phyloP scores from a whole-genome alignment of 2,888 invertebrate species.

The Nasonovia ribisnigri region DNA sequence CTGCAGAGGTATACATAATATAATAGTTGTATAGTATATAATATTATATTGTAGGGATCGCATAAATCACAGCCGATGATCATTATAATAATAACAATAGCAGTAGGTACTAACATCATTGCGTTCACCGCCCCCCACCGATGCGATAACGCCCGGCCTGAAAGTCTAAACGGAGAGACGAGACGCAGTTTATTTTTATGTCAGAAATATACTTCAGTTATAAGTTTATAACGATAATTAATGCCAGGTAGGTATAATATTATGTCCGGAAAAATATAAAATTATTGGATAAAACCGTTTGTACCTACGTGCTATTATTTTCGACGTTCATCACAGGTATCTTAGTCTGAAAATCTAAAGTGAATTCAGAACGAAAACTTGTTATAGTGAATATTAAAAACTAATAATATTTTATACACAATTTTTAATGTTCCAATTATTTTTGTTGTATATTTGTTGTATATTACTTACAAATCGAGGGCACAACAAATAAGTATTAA shows the following conservation, averaged over 20 bases:
- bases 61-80: neutral
- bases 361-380: neutral
- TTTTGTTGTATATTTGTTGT: neutral
- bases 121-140: neutral
- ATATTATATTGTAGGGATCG: neutral
- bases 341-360: neutral
- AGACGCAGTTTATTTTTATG: neutral
- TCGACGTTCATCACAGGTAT: neutral
- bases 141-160: neutral
- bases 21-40: neutral
- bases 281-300: neutral
- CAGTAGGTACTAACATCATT: neutral
- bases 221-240: neutral
- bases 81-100: neutral
- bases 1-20: neutral
- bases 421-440: neutral
- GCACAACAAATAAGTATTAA: neutral
- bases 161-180: neutral
- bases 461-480: neutral
- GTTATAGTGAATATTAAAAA: neutral
- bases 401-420: neutral
- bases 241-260: neutral
- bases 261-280: neutral
- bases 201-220: neutral
- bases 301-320: neutral